Conservation (phyloP, 2,797 vertebrate genomes). For the Myiotriccus ornatus region DNA sequence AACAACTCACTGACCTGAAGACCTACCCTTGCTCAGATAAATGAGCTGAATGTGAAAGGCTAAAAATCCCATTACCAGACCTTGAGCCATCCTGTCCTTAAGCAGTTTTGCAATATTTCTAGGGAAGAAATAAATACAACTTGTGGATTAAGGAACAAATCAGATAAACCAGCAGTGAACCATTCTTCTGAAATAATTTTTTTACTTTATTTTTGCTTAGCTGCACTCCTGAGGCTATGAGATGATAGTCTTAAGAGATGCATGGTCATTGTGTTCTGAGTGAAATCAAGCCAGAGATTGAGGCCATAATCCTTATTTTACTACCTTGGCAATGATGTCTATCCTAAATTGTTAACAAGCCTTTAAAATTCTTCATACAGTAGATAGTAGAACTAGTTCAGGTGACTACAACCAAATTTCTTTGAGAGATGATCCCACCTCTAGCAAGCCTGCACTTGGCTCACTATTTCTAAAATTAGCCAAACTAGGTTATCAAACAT, state of each 20-base stretch:
- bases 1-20: conserved; percentile 60
- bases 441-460: not conserved
- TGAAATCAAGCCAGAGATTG: not conserved
- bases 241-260: not conserved
- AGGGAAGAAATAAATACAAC: not conserved
- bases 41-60: conserved; percentile 49
- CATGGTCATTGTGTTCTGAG: not conserved
- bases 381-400: not conserved
- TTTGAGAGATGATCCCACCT: not conserved
- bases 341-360: not conserved
- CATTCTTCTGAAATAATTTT: not conserved
- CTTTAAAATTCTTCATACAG: not conserved
- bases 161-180: not conserved
- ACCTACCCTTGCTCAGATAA: conserved; percentile 51
- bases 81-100: conserved; percentile 51
- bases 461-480: not conserved
- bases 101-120: conserved; percentile 44
- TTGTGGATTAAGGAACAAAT: conserved; percentile 15
- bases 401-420: not conserved
- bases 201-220: not conserved
- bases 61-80: conserved; percentile 66
- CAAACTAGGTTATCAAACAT: not conserved
- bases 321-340: not conserved
- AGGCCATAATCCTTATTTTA: not conserved
- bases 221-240: not conserved